phyloP scores from a whole-genome alignment of 1,140 invertebrate genomes.

The Hyphantria cunea region DNA sequence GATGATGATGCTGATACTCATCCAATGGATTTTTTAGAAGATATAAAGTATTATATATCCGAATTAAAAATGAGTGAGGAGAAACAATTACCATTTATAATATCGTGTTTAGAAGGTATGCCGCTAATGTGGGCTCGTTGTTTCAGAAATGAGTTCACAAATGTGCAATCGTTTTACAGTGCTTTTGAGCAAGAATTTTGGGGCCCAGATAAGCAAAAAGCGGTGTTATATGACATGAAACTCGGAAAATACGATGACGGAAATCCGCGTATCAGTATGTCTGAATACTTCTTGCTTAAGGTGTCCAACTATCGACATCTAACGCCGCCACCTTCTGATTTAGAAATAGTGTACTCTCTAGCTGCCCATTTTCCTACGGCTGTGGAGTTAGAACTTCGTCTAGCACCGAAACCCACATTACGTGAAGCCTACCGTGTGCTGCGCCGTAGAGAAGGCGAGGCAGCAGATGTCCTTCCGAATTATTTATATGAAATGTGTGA shows the following conservation, averaged over 20 bases:
- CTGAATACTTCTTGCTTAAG: conserved; percentile 74
- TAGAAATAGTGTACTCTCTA: conserved; percentile 74
- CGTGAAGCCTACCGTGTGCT: conserved; percentile 71
- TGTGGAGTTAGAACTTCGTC: conserved; percentile 69
- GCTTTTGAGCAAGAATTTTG: conserved; percentile 75
- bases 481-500: conserved; percentile 79
- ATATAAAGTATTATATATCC: conserved; percentile 69
- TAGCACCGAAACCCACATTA: conserved; percentile 70
- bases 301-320: conserved; percentile 73
- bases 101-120: conserved; percentile 69
- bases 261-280: conserved; percentile 65
- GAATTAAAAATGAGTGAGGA: conserved; percentile 62
- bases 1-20: conserved; percentile 70
- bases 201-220: conserved; percentile 69
- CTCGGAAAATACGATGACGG: conserved; percentile 69
- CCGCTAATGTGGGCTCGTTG: conserved; percentile 75
- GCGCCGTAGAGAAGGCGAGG: conserved; percentile 68
- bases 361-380: conserved; percentile 74
- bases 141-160: conserved; percentile 67
- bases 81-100: conserved; percentile 67
- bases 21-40: conserved; percentile 73
- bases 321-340: conserved; percentile 69
- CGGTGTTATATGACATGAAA: conserved; percentile 73
- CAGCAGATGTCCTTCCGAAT: conserved; percentile 70
- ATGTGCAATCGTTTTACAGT: conserved; percentile 58